Base-by-base conservation (phyloP, 1,140 invertebrate genomes). In the Panonychus citri region DNA sequence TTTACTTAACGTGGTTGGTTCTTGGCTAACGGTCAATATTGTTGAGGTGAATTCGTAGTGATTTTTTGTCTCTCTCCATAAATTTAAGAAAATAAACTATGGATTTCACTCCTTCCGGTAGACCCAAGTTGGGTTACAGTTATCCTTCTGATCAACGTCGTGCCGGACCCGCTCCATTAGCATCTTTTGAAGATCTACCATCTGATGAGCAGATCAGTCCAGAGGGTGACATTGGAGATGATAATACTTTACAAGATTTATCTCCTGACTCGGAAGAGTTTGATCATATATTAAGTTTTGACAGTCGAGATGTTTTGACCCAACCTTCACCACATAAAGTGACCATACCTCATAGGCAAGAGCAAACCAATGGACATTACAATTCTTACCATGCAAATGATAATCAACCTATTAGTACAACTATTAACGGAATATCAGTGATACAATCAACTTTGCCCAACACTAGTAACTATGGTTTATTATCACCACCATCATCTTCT, bases 181-280 rank as follows among this genome's bases (percentile, higher is more conserved):
- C 86, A 67, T 89, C 85, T 59, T 86, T 89, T 70, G 83, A 87
- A 74, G 83, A 86, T 73, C 75, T 83, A 21, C 59, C 59, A 3
- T 46, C 56, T 10, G 59, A 57, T 34, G 59, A 56, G 4, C 50
- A 54, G 52, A 10, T 34, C 19, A 55, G 56, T 53, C 42, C 53
- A 13, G 53, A 48, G 15, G 27, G 15, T 15, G 56, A 55, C 26
- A 19, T 43, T 27, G 54, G 49, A 10, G 30, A 34, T 34, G 30
- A 34, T 12, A 34, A 34, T 34, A 34, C 21, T n/a, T 24, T 24
- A 19, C 17, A 21, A 19, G 43, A 46, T 46, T 4, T 46, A 21
- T n/a, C n/a, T 10, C 43, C 21, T 1, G 43, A 19, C 21, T n/a
- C 43, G 2, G 43, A 46, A 21, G 43, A 46, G 43, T 24, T 21